Evolutionary conservation across 1,140 invertebrate genomes (phyloP).

Genomic region (Octopus bimaculoides): DNA sequence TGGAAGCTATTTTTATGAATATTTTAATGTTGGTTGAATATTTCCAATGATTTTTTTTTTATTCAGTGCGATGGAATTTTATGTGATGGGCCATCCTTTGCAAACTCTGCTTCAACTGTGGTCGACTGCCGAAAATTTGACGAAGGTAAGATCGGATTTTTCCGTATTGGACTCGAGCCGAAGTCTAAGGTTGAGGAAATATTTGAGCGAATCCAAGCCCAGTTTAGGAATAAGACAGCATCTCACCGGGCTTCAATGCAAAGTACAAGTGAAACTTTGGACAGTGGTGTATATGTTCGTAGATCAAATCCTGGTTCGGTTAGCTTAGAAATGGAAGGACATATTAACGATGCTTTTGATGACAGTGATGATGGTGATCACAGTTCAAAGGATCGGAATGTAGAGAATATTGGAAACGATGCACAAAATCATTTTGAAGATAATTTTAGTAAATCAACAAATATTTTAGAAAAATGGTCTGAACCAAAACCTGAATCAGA

Average conservation of each 20-base stretch:
- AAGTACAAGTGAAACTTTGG: not conserved
- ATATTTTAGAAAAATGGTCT: no score
- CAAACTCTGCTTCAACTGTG: slow-evolving; percentile 43
- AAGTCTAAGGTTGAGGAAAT: slow-evolving; percentile 36
- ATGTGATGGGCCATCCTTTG: slow-evolving; percentile 39
- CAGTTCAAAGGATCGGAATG: not conserved
- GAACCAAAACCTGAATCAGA: no score
- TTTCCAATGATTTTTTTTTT: slow-evolving; percentile 12
- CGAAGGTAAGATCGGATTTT: slow-evolving; percentile 38
- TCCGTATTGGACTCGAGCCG: slow-evolving; percentile 40
- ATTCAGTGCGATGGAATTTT: slow-evolving; percentile 42
- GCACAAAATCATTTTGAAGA: no score
- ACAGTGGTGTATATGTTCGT: not conserved
- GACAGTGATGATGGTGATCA: not conserved
- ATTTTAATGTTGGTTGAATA: no score
- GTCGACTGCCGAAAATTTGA: slow-evolving; percentile 38
- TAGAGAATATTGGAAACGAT: no score
- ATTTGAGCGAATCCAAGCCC: slow-evolving; percentile 29
- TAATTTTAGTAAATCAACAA: no score
- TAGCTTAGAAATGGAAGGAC: not conserved
- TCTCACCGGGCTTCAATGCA: not conserved
- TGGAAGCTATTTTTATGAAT: no score
- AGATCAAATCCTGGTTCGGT: no score
- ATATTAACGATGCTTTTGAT: not conserved
- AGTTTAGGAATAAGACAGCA: not conserved